Base-by-base conservation (phyloP, 2,797 vertebrate genomes). In the Melanotaenia pygmaea region DNA sequence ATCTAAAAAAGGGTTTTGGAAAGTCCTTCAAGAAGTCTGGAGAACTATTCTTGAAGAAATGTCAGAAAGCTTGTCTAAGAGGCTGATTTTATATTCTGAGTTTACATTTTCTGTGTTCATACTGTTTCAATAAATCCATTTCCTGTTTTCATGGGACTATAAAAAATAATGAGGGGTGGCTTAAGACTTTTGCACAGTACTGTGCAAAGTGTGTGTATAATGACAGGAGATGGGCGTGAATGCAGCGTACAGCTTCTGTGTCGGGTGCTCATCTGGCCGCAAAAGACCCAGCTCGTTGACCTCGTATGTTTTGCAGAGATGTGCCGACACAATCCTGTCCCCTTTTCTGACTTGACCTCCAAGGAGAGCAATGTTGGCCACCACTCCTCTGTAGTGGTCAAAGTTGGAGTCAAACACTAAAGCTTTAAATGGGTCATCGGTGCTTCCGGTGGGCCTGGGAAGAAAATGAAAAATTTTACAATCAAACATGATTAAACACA, bases 401-500 rank as follows among this genome's bases (percentile, higher is more conserved):
- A 98, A 99, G 24, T 89, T 96, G 14, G 97, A 99, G 86, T 99
- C 98, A 81, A 99, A 99, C 35, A 99, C 96, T 47, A 99, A 94
- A 20, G 97, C 97, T 91, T 94, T 97, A 77, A 99, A 82, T 0
- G 96, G 95, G n/a, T 95, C 95, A 14, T 91, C 72, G 4, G 70
- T 56, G 18, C 79, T 92, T 8, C 90, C 94, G 0, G 61, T 78
- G 1, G 98, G 98, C 59, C 98, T 99, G 76, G 63, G 70, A 18
- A 28, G 45, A 0, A 68, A 0, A 79, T 12, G 3, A 38, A 38
- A 14, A 14, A 12, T 38, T 38, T 38, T 38, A 38, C 37, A 14
- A 38, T 14, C 11, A 38, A 38, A 14, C 37, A 14, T 14, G 37
- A 38, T 14, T 12, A 14, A 3, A 14, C 9, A 6, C 20, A 3